Evolutionary conservation across 2,797 vertebrate genomes (phyloP).

Genomic region (Cossypha heuglini): DNA sequence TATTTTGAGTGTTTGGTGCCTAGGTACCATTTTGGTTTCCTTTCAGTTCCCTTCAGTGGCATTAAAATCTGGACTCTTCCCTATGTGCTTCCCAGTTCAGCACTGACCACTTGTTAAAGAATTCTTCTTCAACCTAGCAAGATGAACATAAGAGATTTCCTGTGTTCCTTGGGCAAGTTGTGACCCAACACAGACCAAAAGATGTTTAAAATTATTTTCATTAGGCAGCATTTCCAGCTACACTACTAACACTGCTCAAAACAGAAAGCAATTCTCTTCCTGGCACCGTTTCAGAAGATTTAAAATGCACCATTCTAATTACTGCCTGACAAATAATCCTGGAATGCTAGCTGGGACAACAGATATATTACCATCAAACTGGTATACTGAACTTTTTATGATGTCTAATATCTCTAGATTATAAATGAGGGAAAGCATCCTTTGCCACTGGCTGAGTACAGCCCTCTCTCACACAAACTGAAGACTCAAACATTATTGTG

Average conservation of each 20-base stretch:
- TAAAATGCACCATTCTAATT: constrained; percentile 68
- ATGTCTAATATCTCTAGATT: constrained; percentile 41
- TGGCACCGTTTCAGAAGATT: constrained; percentile 62
- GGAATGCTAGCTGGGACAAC: constrained; percentile 29
- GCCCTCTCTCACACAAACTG: background rate
- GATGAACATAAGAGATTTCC: background rate
- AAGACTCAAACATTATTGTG: background rate
- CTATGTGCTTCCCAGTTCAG: background rate
- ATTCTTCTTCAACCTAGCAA: background rate
- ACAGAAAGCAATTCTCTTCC: constrained; percentile 64
- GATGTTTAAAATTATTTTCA: constrained; percentile 70
- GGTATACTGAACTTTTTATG: constrained; percentile 62
- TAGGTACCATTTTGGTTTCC: background rate
- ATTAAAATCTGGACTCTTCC: background rate
- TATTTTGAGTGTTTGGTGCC: background rate
- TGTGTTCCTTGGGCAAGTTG: constrained; percentile 41
- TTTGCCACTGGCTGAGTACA: background rate
- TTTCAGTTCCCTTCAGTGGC: background rate
- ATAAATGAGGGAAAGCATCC: background rate
- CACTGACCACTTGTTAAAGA: background rate
- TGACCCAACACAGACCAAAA: constrained; percentile 48
- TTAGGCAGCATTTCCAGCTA: constrained; percentile 61
- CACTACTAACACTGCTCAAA: constrained; percentile 43
- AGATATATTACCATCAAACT: constrained; percentile 39
- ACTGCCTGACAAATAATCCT: constrained; percentile 54